Base-by-base conservation (phyloP, 2,797 vertebrate genomes). In the Darevskia nairensis region DNA sequence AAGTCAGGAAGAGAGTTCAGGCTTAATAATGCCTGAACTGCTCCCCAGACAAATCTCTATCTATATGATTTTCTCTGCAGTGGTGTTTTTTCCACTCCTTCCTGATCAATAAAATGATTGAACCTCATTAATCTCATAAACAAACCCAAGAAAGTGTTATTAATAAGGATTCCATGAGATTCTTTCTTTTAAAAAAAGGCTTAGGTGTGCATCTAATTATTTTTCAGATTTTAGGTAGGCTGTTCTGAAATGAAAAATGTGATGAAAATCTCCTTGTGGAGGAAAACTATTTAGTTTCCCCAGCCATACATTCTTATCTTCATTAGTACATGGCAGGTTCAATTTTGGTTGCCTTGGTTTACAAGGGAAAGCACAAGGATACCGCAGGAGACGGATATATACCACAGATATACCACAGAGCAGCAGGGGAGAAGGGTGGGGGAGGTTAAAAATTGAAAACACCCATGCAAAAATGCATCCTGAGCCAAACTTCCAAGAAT, bases 271-370 rank as follows among this genome's bases (percentile, higher is more conserved):
- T 41, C 76, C 46, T 84, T 6, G 1, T 74, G 76, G 76, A 80
- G 59, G 66, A 80, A 71, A 88, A 84, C 76, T 79, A 84, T 88
- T 88, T 88, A 88, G 82, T 69, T 39, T 83, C 76, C 66, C 32
- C 85, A 74, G 68, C 50, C 29, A 9, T 84, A 84, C 82, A 61
- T 84, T 84, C 82, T 88, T 88, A 79, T 88, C 76, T 64, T 80
- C 76, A 88, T 88, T 84, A 88, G 82, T 41, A 44, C 68, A 80
- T 80, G 82, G 50, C 76, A 74, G 82, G 50, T 80, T 46, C 82
- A 88, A 74, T 84, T 84, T 88, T 80, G 27, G 76, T 84, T 80
- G 71, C 29, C 39, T 72, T 84, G 76, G 66, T 84, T 88, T 84
- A 84, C 79, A 76, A 74, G 66, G 75, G 88, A 75, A 79, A 84